Base-by-base conservation (phyloP, 2,888 invertebrate genomes). In the Acleris holmiana region DNA sequence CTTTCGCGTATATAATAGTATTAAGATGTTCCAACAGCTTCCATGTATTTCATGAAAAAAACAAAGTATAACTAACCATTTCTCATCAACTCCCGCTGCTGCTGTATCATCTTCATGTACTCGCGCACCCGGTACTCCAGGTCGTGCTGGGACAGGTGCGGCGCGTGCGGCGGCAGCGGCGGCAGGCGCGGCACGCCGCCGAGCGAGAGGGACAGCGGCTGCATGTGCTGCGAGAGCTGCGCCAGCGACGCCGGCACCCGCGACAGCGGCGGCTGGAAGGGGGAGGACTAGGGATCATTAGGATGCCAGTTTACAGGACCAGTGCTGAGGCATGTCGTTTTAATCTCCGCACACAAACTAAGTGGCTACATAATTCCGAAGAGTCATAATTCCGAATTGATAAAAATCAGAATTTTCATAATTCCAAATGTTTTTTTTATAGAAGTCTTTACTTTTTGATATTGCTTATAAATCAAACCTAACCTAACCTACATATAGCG, bases 71-170 rank as follows among this genome's bases (percentile, higher is more conserved):
- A 64, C 83, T 79, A 44, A 91, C 91, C 91, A 72, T 89, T 89
- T 67, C 88, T 84, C 78, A 89, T 83, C 13, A 90, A 72, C 54
- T 91, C 91, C 53, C 88, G 76, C 65, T 92, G 92, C 64, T 88
- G 87, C 72, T 94, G 94, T 63, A 97, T 90, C 73, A 96, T 85
- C 85, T 96, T 97, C 77, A 97, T 94, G 82, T 97, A 97, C 76
- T 97, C 96, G 77, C 96, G 93, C 93, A 97, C 95, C 25, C 96
- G 94, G 67, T 95, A 95, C 80, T 97, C 96, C 67, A 97, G 94
- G 78, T 97, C 97, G 68, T 95, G 94, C 72, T 94, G 95, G 7
- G 94, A 92, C 63, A 95, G 89, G 70, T 94, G 94, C 13, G 94
- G 94, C 59, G 85, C 75, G 88, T 93, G 88, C 82, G 86, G 71